phyloP scores from a whole-genome alignment of 2,113 vertebrate species.

The Oriolus oriolus region DNA sequence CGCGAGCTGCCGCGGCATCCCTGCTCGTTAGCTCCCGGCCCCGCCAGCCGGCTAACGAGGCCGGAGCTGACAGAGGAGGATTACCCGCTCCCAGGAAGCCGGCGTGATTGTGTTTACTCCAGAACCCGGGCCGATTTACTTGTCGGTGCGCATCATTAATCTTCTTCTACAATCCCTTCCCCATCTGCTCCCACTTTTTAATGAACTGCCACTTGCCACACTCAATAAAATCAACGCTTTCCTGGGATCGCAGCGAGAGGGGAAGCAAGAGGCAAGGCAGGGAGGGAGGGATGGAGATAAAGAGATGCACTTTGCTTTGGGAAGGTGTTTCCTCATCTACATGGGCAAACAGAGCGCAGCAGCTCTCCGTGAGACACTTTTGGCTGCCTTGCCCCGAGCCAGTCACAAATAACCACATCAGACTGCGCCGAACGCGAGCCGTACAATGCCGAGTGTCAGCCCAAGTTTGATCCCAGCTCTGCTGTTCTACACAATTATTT shows the following conservation, averaged over 20 bases:
- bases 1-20: not conserved
- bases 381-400: conserved; percentile 40
- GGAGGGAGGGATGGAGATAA: not conserved
- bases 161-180: conserved; percentile 75
- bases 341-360: not conserved
- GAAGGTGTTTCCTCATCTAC: not conserved
- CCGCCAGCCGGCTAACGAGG: conserved; percentile 31
- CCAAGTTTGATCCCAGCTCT: conserved; percentile 35
- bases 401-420: conserved; percentile 52
- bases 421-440: not conserved
- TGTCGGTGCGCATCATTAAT: conserved; percentile 77
- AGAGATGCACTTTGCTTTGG: not conserved
- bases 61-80: conserved; percentile 61
- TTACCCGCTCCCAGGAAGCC: conserved; percentile 59
- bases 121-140: conserved; percentile 69
- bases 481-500: conserved; percentile 57
- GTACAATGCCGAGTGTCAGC: not conserved
- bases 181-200: conserved; percentile 80
- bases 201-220: conserved; percentile 79
- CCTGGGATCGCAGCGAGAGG: conserved; percentile 25
- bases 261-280: not conserved
- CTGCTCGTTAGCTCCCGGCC: not conserved
- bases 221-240: conserved; percentile 73
- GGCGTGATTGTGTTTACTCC: conserved; percentile 70
- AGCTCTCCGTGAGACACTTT: not conserved